Evolutionary conservation across 37 sponge, comb jelly and placozoan species (phyloP), one percentile per base, ranked within the genome.

Genomic region (Diacarnus erythraeanus): DNA sequence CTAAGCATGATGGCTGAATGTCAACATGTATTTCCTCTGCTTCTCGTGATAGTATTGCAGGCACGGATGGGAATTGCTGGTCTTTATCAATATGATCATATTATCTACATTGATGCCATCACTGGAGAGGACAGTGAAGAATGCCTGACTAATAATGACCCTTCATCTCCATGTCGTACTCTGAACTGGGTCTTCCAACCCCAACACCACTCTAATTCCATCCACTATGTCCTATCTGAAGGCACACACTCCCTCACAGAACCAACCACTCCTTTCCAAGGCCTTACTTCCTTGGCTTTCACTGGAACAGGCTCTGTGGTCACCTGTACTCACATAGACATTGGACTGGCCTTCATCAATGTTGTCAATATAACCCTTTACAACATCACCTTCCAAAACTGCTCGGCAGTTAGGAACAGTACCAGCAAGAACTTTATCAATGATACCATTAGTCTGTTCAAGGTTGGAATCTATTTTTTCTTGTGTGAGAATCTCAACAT

Each of bases 321-420:
- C 41, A 3, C 15, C 63, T 76, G 77, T 27, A 61, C 40, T n/a
- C 35, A 56, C 5, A 33, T n/a, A 60, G 59, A 78, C 33, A 64
- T 74, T 42, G 83, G 88, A 27, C 74, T 88, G 0, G 78, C 78
- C 3, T 83, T 88, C 42, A 42, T 59, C 29, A 57, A 43, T 1
- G 73, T 71, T n/a, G 38, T 25, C n/a, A 54, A 72, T 33, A 77
- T 88, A 18, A 66, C 33, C 18, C 31, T 88, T 20, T 26, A 21
- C 0, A 29, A 59, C 20, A 22, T 88, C 29, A 51, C 66, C 34
- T 77, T 88, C 26, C 30, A 18, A 0, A 12, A 58, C 31, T 88
- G 88, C 61, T 64, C 71, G 23, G 78, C 72, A 4, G 31, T 78
- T 21, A 10, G 59, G 38, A 76, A 76, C 40, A 76, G 84, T 42